Evolutionary conservation across 2,797 vertebrate genomes (phyloP).

Genomic region (Dicrostonyx torquatus): DNA sequence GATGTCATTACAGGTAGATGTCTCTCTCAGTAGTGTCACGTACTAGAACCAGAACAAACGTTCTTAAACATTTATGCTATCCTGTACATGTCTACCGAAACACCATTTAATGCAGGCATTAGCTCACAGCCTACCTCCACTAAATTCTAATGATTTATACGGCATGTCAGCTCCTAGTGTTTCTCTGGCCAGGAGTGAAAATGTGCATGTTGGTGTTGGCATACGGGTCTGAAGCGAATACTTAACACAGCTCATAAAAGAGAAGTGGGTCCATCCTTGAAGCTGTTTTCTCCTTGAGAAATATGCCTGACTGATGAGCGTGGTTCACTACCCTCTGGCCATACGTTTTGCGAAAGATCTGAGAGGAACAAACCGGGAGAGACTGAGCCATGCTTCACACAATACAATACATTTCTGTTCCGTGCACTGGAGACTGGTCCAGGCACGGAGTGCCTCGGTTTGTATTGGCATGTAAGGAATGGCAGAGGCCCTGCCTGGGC

Average conservation of each 20-base stretch:
- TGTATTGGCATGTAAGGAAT: neutral
- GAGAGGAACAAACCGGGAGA: neutral
- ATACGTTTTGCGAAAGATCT: neutral
- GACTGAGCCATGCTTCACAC: neutral
- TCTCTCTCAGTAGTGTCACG: neutral
- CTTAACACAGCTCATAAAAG: neutral
- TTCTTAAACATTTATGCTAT: neutral
- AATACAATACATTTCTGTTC: slow-evolving; percentile 70
- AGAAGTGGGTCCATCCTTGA: neutral
- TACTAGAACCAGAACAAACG: slow-evolving; percentile 37
- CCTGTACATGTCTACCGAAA: neutral
- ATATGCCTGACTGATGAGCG: neutral
- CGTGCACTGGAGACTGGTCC: slow-evolving; percentile 32
- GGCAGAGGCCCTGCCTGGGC: slow-evolving; percentile 54
- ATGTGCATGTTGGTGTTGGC: slow-evolving; percentile 31
- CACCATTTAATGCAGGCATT: neutral
- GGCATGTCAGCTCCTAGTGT: slow-evolving; percentile 62
- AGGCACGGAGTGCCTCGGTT: slow-evolving; percentile 50
- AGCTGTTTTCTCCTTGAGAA: neutral
- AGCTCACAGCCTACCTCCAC: slow-evolving; percentile 44
- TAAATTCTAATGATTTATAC: slow-evolving; percentile 6
- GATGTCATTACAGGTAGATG: neutral
- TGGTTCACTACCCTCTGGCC: neutral
- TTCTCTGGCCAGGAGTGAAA: slow-evolving; percentile 40
- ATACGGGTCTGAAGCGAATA: neutral